These are phyloP conservation scores for Ciconia maguari DNA, from an alignment of 2,113 vertebrate species.

Conservation along the genomic window DNA sequence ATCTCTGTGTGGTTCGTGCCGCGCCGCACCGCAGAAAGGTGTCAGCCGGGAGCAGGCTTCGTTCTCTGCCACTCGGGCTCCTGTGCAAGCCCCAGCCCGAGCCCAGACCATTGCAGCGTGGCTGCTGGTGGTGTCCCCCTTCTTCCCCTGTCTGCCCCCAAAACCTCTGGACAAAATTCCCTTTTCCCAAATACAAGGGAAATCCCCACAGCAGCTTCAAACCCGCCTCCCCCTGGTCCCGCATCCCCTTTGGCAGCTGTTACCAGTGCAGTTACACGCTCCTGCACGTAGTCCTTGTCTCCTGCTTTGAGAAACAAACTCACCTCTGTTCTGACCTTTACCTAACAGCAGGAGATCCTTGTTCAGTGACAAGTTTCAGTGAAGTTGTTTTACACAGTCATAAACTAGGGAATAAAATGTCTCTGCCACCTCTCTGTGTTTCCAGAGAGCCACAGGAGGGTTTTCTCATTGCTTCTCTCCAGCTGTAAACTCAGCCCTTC, in stretches of 20 bases:
- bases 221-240: fast-evolving
- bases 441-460: neutral
- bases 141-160: neutral
- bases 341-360: neutral
- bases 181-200: neutral
- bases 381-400: neutral
- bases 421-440: neutral
- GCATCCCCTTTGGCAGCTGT: neutral
- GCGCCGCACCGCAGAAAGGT: neutral
- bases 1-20: fast-evolving
- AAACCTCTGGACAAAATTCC: neutral
- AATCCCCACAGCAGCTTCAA: neutral
- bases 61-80: neutral
- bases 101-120: neutral
- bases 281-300: neutral
- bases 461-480: neutral
- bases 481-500: neutral
- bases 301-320: neutral
- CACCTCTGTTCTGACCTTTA: neutral
- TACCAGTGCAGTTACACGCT: neutral
- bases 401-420: neutral
- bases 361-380: neutral
- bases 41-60: neutral
- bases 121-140: neutral
- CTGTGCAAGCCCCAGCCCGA: neutral